phyloP scores from a whole-genome alignment of 2,888 invertebrate species.

The Calephelis perditalis region DNA sequence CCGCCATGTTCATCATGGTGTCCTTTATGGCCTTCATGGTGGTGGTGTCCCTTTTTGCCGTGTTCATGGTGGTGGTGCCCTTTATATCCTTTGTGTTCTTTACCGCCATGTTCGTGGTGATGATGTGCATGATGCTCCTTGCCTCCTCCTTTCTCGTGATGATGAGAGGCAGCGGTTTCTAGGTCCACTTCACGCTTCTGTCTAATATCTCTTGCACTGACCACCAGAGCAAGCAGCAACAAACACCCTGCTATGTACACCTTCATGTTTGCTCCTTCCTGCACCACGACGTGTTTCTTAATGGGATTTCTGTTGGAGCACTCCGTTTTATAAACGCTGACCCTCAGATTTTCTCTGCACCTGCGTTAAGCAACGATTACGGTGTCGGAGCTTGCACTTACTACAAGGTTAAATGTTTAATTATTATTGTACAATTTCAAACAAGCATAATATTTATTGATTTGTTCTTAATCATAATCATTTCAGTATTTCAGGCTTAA shows the following conservation, averaged over 20 bases:
- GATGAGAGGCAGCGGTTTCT: conserved; percentile 65
- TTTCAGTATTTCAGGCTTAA: too few species aligned
- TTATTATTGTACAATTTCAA: conserved; percentile 32
- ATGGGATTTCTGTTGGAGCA: conserved; percentile 45
- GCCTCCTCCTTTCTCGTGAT: conserved; percentile 77
- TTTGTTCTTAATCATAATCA: not conserved
- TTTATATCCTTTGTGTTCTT: conserved; percentile 84
- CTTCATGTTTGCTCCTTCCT: conserved; percentile 53
- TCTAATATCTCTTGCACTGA: conserved; percentile 59
- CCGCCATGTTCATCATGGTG: conserved; percentile 79
- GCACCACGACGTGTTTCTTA: conserved; percentile 44
- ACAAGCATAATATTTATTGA: not conserved
- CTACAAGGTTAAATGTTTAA: conserved; percentile 40
- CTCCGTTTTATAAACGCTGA: conserved; percentile 67
- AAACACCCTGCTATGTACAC: conserved; percentile 48
- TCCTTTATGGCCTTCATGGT: conserved; percentile 81
- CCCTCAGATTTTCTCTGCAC: conserved; percentile 51
- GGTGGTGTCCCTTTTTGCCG: conserved; percentile 84
- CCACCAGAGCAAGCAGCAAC: conserved; percentile 58
- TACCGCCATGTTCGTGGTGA: conserved; percentile 80
- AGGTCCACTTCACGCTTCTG: conserved; percentile 70
- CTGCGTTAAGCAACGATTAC: conserved; percentile 58
- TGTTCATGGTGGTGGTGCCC: conserved; percentile 82
- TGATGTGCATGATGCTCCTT: conserved; percentile 81
- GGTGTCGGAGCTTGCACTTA: conserved; percentile 45